A percentile compares a stretch with the other conserved stretches of the same genome.
Evolutionary conservation across 2,888 invertebrate genomes (phyloP).

Genomic region (Drosophila infuscata): DNA sequence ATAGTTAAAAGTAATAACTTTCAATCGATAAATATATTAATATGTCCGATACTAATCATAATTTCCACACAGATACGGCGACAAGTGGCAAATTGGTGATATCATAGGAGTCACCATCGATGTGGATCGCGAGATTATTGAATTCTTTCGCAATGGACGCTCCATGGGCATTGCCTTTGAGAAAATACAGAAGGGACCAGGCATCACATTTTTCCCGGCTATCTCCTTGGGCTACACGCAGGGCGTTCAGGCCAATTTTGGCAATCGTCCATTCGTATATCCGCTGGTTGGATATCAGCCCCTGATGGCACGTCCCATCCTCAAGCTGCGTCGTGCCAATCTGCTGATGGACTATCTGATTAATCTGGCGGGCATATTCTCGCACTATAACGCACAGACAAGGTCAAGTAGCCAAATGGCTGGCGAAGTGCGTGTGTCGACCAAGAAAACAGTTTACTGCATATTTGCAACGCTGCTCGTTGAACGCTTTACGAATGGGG

Average conservation of each 20-base stretch:
- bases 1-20: not conserved
- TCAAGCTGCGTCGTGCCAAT: conserved; percentile 77
- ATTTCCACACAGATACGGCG: conserved; percentile 87
- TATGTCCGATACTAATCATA: not conserved
- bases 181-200: conserved; percentile 89
- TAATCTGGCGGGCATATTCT: conserved; percentile 81
- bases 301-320: conserved; percentile 86
- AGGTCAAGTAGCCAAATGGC: conserved; percentile 10
- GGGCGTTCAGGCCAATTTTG: conserved; percentile 92
- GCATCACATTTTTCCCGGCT: conserved; percentile 92
- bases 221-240: conserved; percentile 92
- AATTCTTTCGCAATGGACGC: conserved; percentile 90
- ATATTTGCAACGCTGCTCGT: conserved; percentile 87
- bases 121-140: conserved; percentile 89
- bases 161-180: conserved; percentile 91
- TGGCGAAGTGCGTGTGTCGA: conserved; percentile 59
- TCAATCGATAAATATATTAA: not conserved
- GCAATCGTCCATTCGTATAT: conserved; percentile 88
- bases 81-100: conserved; percentile 93
- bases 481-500: conserved; percentile 87
- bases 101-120: conserved; percentile 92
- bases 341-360: conserved; percentile 81
- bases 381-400: conserved; percentile 72
- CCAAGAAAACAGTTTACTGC: conserved; percentile 86
- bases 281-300: conserved; percentile 89